Base-by-base conservation (phyloP, 1,140 invertebrate genomes). In the Probaryconus sp. region DNA sequence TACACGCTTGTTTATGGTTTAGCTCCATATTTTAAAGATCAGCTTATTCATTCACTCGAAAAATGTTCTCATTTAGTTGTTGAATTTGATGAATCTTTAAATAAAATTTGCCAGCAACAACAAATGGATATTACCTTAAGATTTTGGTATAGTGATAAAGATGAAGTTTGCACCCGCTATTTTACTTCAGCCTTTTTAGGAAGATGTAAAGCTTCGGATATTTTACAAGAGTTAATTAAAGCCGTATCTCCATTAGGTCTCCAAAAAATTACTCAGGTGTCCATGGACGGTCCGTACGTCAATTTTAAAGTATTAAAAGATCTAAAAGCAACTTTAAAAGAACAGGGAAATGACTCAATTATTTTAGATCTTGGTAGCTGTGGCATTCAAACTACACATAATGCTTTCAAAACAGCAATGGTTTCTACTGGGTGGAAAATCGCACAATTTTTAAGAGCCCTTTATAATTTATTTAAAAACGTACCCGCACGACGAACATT, bases 401-500 rank as follows among this genome's bases (percentile, higher is more conserved):
- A 60, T 33, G 58, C 74, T 28, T 79, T 77, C 26, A 79, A 79
- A 58, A 10, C n/a, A 11, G 69, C 28, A 6, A 67, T 77, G 16
- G 28, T 51, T 9, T 48, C 31, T 6, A 74, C 77, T 9, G 47
- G 33, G 6, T 79, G 77, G 74, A 20, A 77, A 9, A 47, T 79
- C 7, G 38, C 61, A 5, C 9, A 58, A 11, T 79, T 78, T 51
- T 65, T 76, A 9, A 40, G 71, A 24, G 58, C 58, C 3, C n/a
- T 78, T 10, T 76, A 79, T 42, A 64, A 76, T 35, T 6, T 76
- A n/a, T 78, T 78, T 17, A 79, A 76, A 31, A 55, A 72, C 28
- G 18, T 58, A 9, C 78, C 78, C 16, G 60, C 76, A n/a, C 40
- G 75, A 13, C 38, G 55, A 47, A 55, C 33, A 17, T 9, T 56